Evolutionary conservation across 2,797 vertebrate species (phyloP).

Genomic region (Tolypeutes matacus): DNA sequence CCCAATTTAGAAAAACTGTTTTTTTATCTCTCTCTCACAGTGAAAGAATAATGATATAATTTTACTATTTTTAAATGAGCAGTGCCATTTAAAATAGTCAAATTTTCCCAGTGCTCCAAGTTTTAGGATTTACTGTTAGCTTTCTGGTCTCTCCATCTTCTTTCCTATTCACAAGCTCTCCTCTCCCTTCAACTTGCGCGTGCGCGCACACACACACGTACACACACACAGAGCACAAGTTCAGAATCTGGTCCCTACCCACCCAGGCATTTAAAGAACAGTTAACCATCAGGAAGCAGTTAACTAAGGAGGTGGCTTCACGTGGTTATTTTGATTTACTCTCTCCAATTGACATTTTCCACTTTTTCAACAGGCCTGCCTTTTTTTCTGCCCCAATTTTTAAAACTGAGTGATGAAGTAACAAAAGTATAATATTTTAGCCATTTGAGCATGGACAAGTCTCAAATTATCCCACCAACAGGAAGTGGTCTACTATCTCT

Average conservation of each 20-base stretch:
- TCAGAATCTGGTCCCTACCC: neutral
- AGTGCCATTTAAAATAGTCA: conserved; percentile 81
- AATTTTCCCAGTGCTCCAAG: conserved; percentile 69
- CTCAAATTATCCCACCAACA: conserved; percentile 85
- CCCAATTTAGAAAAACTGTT: conserved; percentile 88
- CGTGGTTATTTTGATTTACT: conserved; percentile 76
- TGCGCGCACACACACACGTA: neutral
- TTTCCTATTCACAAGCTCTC: neutral
- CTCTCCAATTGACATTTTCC: conserved; percentile 75
- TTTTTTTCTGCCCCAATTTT: conserved; percentile 30
- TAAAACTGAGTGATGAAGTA: conserved; percentile 80
- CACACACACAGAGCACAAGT: neutral
- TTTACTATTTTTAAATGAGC: conserved; percentile 84
- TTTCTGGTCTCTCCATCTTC: conserved; percentile 57
- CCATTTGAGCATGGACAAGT: conserved; percentile 80
- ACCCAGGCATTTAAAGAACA: neutral
- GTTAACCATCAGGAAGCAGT: conserved; percentile 76
- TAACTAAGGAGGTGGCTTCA: conserved; percentile 84
- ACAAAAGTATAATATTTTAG: conserved; percentile 85
- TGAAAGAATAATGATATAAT: conserved; percentile 84
- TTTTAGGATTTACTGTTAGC: conserved; percentile 52
- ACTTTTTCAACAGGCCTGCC: conserved; percentile 74
- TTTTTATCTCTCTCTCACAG: conserved; percentile 81
- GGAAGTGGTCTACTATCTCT: conserved; percentile 85
- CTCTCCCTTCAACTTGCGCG: neutral